Percentiles rank a stretch among this genome's conserved stretches.
These are phyloP conservation scores for Drosophila tropicalis DNA, from an alignment of 1,140 invertebrate species.

Conservation along the genomic window DNA sequence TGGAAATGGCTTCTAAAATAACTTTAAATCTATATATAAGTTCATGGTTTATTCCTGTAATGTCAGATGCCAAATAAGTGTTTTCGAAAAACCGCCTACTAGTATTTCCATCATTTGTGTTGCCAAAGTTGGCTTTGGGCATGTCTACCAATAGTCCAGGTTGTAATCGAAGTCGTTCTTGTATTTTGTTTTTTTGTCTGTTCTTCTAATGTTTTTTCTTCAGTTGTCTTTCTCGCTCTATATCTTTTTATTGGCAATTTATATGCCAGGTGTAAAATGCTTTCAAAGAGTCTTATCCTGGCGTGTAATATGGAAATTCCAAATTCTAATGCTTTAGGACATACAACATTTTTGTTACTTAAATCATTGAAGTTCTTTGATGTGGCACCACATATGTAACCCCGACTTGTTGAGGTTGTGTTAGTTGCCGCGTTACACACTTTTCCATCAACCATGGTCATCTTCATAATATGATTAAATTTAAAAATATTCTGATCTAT, in stretches of 20 bases:
- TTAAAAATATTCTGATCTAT: not conserved
- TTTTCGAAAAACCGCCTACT: not conserved
- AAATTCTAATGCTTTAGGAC: not conserved
- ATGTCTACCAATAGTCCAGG: constrained; percentile 4
- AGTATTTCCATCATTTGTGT: constrained; percentile 15
- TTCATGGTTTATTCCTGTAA: too few relatives aligned
- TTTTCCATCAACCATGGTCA: constrained; percentile 9
- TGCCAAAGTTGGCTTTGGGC: constrained; percentile 7
- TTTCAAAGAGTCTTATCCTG: not conserved
- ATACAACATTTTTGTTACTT: not conserved
- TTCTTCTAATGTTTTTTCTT: constrained; percentile 6
- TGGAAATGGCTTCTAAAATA: too few relatives aligned
- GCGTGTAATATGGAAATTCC: constrained; percentile 3
- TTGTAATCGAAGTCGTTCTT: constrained; percentile 3
- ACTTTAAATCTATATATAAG: too few relatives aligned
- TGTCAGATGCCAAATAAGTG: too few relatives aligned
- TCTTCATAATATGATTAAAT: constrained; percentile 2
- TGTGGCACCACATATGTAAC: not conserved
- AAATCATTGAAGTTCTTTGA: too few relatives aligned
- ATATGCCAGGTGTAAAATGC: constrained; percentile 1
- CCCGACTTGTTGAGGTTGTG: not conserved
- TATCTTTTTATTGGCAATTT: constrained; percentile 1
- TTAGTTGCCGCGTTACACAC: not conserved
- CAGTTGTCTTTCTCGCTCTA: constrained; percentile 1
- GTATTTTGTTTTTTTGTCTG: not conserved